Evolutionary conservation across 2,888 invertebrate genomes (phyloP).

Genomic region (Agriopis aurantiaria): DNA sequence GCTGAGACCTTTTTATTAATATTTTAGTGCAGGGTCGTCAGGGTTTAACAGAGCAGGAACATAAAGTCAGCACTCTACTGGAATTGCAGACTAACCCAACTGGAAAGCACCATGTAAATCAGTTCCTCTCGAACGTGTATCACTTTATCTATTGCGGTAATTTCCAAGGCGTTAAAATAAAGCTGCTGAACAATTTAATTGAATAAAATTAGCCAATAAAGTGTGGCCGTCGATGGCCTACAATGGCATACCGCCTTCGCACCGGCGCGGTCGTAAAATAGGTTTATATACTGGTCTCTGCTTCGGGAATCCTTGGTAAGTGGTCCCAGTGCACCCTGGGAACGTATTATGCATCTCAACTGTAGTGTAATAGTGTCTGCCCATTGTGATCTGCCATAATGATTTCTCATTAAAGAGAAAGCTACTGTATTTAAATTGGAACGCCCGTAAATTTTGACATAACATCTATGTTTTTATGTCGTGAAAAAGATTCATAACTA

Average conservation of each 20-base stretch:
- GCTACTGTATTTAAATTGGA: conserved; percentile 3
- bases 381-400: conserved; percentile 60
- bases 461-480: background rate
- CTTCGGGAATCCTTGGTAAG: conserved; percentile 78
- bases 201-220: conserved; percentile 86
- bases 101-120: conserved; percentile 60
- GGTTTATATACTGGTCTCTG: conserved; percentile 75
- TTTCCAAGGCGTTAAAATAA: conserved; percentile 73
- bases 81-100: conserved; percentile 16
- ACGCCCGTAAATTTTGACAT: background rate
- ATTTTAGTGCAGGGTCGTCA: background rate
- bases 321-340: conserved; percentile 67
- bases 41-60: background rate
- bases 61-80: conserved; percentile 11
- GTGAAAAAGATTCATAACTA: too few relatives aligned
- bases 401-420: conserved; percentile 43
- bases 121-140: conserved; percentile 58
- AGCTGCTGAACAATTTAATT: conserved; percentile 80
- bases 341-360: conserved; percentile 61
- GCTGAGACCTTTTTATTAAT: background rate
- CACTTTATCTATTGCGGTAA: conserved; percentile 79
- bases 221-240: conserved; percentile 73
- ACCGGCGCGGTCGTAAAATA: conserved; percentile 70
- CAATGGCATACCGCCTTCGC: conserved; percentile 81
- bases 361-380: conserved; percentile 60